These are phyloP conservation scores for Maniola jurtina DNA, from an alignment of 1,140 invertebrate species.

Conservation along the genomic window DNA sequence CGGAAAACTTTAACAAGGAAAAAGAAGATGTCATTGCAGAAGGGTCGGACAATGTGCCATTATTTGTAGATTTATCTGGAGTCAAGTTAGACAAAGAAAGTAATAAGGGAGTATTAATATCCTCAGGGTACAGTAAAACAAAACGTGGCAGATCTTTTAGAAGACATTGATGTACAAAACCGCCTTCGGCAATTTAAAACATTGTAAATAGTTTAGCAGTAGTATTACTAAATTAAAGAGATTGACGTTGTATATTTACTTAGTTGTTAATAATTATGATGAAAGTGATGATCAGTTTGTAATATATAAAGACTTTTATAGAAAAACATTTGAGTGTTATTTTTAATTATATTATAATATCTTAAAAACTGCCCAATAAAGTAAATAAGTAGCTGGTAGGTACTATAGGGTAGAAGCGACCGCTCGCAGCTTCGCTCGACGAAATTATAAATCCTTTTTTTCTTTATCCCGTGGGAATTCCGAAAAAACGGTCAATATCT, in stretches of 20 bases:
- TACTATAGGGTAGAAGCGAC: no score
- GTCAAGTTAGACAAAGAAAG: constrained; percentile 59
- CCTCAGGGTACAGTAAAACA: constrained; percentile 79
- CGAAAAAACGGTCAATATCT: no score
- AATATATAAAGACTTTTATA: constrained; percentile 65
- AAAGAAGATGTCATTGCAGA: constrained; percentile 53
- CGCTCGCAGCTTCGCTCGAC: no score
- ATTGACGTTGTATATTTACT: constrained; percentile 60
- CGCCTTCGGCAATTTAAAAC: constrained; percentile 43
- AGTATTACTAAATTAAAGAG: constrained; percentile 75
- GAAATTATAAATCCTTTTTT: no score
- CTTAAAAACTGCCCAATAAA: background rate
- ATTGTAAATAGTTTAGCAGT: constrained; percentile 73
- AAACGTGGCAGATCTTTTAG: constrained; percentile 72
- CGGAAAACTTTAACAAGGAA: constrained; percentile 68
- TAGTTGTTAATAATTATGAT: constrained; percentile 60
- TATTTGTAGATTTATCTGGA: constrained; percentile 69
- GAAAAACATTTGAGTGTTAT: constrained; percentile 38
- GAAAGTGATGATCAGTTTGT: constrained; percentile 73
- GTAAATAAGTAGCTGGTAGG: no score
- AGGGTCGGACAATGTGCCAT: constrained; percentile 72
- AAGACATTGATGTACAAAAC: constrained; percentile 51
- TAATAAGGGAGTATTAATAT: constrained; percentile 71
- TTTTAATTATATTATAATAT: constrained; percentile 17
- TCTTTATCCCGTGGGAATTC: no score